These are phyloP conservation scores for Scolopax rusticola DNA, from an alignment of 2,797 vertebrate genomes.

Conservation along the genomic window DNA sequence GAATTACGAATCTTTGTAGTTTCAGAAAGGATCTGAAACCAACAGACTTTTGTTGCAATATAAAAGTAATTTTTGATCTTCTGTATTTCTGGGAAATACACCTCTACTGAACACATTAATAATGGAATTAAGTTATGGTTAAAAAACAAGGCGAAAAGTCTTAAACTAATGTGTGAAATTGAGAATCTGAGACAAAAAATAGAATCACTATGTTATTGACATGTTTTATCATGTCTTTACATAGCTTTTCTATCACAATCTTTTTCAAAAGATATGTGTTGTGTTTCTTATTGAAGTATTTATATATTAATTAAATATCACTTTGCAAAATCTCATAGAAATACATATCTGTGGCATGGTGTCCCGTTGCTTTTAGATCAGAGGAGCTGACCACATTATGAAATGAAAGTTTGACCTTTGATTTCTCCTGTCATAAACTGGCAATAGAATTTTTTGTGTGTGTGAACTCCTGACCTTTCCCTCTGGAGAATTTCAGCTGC, in stretches of 20 bases:
- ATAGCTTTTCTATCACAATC: background rate
- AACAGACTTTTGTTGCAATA: background rate
- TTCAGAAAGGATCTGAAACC: background rate
- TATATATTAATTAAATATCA: background rate
- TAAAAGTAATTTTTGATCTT: background rate
- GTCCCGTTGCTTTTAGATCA: background rate
- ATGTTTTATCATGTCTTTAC: background rate
- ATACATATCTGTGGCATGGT: rapidly evolving
- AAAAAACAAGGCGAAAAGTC: background rate
- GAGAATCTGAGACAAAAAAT: background rate
- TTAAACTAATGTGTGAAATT: background rate
- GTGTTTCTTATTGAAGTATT: background rate
- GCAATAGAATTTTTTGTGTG: background rate
- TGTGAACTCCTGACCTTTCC: background rate
- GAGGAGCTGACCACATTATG: background rate
- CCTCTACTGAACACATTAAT: background rate
- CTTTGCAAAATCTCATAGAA: background rate
- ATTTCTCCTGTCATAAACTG: background rate
- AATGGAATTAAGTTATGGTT: background rate
- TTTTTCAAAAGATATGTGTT: background rate
- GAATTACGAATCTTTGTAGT: background rate
- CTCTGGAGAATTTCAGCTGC: background rate
- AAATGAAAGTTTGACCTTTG: background rate
- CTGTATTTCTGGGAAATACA: background rate
- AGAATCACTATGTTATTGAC: background rate